Percentiles rank a stretch among this genome's conserved stretches.
These are phyloP conservation scores for Callospermophilus lateralis DNA, from an alignment of 2,113 vertebrate genomes.

Conservation along the genomic window DNA sequence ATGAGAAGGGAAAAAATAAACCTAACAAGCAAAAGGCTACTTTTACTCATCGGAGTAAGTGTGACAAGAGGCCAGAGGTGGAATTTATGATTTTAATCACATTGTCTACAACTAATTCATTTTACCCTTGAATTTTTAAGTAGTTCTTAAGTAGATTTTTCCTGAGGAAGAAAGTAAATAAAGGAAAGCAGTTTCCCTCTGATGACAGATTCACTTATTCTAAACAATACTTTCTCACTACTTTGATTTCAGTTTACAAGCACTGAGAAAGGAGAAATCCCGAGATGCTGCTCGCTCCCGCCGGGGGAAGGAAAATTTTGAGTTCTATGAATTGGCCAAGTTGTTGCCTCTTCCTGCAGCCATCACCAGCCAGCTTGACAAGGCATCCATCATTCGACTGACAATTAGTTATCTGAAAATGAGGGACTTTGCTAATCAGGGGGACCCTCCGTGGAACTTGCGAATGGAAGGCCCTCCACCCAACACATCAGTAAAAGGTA, in stretches of 20 bases:
- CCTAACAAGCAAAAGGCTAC: background rate
- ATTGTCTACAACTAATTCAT: conserved; percentile 34
- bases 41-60: background rate
- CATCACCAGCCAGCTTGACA: conserved; percentile 99
- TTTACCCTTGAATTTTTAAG: conserved; percentile 63
- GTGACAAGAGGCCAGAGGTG: background rate
- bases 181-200: conserved; percentile 49
- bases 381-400: conserved; percentile 99
- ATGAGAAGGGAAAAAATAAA: background rate
- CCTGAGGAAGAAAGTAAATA: background rate
- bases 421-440: conserved; percentile 99
- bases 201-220: conserved; percentile 63
- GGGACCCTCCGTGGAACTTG: conserved; percentile 98
- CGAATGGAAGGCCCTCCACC: conserved; percentile 98
- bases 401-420: conserved; percentile 99
- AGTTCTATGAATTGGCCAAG: conserved; percentile 99
- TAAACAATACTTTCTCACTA: conserved; percentile 54
- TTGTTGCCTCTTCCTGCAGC: conserved; percentile 98
- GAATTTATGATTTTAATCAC: background rate
- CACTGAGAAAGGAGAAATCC: conserved; percentile 99
- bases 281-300: conserved; percentile 98
- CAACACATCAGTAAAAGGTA: conserved; percentile 99
- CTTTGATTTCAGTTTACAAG: conserved; percentile 95
- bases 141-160: conserved; percentile 21
- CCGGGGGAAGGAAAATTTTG: conserved; percentile 99